Evolutionary conservation across 92 coral and sea anemone species (phyloP), one percentile per base, ranked within the genome.

Genomic region (Zoanthus sansibaricus): DNA sequence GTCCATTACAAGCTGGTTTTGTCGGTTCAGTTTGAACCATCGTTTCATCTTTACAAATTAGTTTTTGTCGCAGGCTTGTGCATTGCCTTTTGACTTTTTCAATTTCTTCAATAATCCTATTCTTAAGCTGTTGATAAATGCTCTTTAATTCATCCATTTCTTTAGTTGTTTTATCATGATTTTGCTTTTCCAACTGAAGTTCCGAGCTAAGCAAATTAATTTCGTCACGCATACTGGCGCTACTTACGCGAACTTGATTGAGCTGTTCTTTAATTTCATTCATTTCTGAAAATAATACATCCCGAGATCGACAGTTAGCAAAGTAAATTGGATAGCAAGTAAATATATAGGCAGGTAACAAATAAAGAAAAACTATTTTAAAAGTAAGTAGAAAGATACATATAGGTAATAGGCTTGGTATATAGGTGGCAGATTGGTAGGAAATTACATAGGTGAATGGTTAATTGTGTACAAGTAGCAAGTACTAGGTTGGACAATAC

Each of bases 121-220:
- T 80, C 30, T 71, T 80, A 1, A 7, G 32, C 37, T 49, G 44
- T 87, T 91, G 91, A 25, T 93, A 93, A 0, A 93, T 70, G 51
- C 96, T 94, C 71, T 82, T 93, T 8, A 94, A 62, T 82, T 94
- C 98, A 7, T 93, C 89, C 14, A 93, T 92, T 72, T 94, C 96
- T 75, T 91, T 89, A 4, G 58, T 54, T 12, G 92, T 86, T 46
- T 76, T 90, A 9, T 86, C 90, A n/a, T 90, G 88, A 17, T 56
- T 92, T 17, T 83, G 80, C 82, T 73, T 83, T 87, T 90, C 94
- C 15, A 82, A 48, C 3, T 91, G 92, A 10, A 91, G 71, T n/a
- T 78, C 76, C 6, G 67, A 33, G 15, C 21, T 42, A 14, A 80
- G 49, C 2, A 42, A 56, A 10, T 80, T 30, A 45, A 91, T 76